Conservation (phyloP, 2,888 invertebrate genomes). For the Zhengitettix transpicula region DNA sequence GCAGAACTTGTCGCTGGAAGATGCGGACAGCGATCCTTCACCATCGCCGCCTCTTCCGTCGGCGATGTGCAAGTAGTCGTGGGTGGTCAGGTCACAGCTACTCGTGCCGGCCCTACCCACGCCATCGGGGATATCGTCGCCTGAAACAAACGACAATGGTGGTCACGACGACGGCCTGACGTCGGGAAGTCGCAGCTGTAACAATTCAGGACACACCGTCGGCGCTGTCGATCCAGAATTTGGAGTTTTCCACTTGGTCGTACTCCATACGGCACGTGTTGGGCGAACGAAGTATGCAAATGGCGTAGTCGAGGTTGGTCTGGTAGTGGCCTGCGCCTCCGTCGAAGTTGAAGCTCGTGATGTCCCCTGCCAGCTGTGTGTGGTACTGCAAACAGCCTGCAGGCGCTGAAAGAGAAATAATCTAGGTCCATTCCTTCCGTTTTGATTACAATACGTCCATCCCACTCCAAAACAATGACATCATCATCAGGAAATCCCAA, state of each 20-base stretch:
- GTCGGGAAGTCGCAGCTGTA: neutral
- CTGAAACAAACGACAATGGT: neutral
- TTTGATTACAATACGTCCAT: too few relatives aligned
- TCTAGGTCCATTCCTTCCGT: too few relatives aligned
- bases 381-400: conserved; percentile 50
- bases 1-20: conserved; percentile 6
- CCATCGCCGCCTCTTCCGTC: conserved; percentile 16
- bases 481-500: too few relatives aligned
- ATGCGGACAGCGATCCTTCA: neutral
- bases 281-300: conserved; percentile 40
- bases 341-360: conserved; percentile 47
- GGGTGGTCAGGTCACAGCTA: conserved; percentile 12
- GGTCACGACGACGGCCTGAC: neutral
- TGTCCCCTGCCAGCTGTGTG: conserved; percentile 34
- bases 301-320: conserved; percentile 39
- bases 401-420: conserved; percentile 31
- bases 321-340: conserved; percentile 36
- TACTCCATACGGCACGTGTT: conserved; percentile 24
- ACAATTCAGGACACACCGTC: conserved; percentile 2
- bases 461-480: too few relatives aligned
- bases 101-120: conserved; percentile 5
- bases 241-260: neutral
- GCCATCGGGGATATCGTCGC: conserved; percentile 4
- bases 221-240: conserved; percentile 5
- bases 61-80: conserved; percentile 27